Conservation (phyloP, 2,113 vertebrate genomes). For the Rhinolophus ferrumequinum region DNA sequence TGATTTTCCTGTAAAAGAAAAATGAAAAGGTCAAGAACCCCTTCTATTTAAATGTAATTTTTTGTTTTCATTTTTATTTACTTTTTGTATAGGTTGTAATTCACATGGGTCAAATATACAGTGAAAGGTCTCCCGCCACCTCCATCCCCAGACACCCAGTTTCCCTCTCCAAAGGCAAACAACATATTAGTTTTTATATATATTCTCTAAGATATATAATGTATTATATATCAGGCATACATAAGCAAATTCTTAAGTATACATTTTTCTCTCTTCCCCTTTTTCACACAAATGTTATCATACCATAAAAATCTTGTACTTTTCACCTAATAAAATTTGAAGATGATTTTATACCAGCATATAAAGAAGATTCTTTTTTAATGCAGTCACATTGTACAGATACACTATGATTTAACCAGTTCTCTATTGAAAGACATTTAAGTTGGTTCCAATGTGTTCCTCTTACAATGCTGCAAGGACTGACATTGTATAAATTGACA, state of each 20-base stretch:
- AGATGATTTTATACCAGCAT: neutral
- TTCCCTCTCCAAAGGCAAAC: neutral
- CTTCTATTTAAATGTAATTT: neutral
- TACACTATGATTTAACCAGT: neutral
- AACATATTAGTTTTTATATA: neutral
- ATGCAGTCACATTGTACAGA: neutral
- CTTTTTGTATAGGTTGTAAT: neutral
- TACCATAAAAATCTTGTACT: neutral
- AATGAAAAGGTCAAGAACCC: neutral
- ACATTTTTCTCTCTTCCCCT: neutral
- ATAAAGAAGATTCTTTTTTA: neutral
- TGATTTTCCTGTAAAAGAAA: slow-evolving; percentile 29
- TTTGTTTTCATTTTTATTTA: neutral
- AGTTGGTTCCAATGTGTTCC: neutral
- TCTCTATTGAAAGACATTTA: neutral
- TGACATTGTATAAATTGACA: neutral
- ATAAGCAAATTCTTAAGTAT: neutral
- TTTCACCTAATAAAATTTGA: slow-evolving; percentile 15
- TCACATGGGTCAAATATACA: neutral
- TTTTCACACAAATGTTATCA: neutral
- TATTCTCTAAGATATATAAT: neutral
- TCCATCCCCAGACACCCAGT: neutral
- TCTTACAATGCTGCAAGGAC: neutral
- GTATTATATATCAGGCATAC: neutral
- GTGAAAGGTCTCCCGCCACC: neutral